Conservation (phyloP, 2,113 vertebrate genomes). For the Morone saxatilis region DNA sequence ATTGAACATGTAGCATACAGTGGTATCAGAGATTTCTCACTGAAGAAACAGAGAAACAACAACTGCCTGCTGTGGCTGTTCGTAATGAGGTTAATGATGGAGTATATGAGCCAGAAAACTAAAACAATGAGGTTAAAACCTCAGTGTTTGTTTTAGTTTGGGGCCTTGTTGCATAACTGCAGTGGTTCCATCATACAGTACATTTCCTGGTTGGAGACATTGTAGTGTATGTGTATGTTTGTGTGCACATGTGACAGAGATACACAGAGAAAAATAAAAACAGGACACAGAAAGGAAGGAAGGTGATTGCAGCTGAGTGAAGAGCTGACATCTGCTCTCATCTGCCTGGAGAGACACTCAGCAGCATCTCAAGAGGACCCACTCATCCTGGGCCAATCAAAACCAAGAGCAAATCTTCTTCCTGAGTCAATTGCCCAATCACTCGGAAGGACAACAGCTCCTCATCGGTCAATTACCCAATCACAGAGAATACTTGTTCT, state of each 20-base stretch:
- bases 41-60: neutral
- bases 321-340: conserved; percentile 47
- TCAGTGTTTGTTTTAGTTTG: neutral
- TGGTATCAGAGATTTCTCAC: neutral
- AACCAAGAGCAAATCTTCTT: conserved; percentile 34
- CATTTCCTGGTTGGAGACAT: neutral
- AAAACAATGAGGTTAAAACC: neutral
- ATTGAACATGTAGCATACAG: neutral
- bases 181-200: neutral
- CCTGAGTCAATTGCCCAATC: conserved; percentile 69
- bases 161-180: neutral
- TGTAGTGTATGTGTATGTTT: neutral
- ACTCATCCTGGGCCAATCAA: conserved; percentile 52
- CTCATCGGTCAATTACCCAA: conserved; percentile 65
- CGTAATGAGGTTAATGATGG: neutral
- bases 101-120: neutral
- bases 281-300: neutral
- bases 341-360: conserved; percentile 56
- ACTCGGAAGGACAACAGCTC: conserved; percentile 65
- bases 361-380: conserved; percentile 43
- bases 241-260: neutral
- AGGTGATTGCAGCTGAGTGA: conserved; percentile 48
- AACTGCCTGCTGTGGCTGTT: neutral
- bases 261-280: neutral
- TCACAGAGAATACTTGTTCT: conserved; percentile 17